These are phyloP conservation scores for Ethmia dodecea DNA, from an alignment of 2,888 invertebrate species.

Conservation along the genomic window DNA sequence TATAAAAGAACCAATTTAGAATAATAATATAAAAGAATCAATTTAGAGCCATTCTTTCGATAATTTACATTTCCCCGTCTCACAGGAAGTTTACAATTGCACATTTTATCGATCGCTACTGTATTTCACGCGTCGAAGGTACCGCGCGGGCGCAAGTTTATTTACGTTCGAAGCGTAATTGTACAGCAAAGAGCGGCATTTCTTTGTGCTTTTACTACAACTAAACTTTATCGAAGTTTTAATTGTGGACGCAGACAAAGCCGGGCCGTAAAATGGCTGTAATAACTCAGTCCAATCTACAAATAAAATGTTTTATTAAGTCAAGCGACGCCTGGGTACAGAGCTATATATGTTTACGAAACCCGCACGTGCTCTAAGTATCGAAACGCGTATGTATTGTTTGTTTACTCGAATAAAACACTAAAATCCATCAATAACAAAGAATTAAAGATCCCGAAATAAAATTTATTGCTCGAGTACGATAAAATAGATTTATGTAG, in stretches of 20 bases:
- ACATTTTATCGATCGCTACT: constrained; percentile 69
- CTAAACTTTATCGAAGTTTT: constrained; percentile 69
- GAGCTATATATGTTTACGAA: constrained; percentile 52
- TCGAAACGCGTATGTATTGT: constrained; percentile 70
- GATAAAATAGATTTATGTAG: constrained; percentile 77
- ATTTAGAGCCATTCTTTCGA: constrained; percentile 66
- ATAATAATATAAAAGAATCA: constrained; percentile 34
- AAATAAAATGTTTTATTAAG: constrained; percentile 70
- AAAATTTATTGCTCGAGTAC: constrained; percentile 75
- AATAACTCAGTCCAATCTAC: constrained; percentile 55
- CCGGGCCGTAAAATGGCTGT: constrained; percentile 52
- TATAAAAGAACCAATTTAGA: no score
- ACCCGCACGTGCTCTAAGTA: constrained; percentile 69
- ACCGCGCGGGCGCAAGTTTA: constrained; percentile 36
- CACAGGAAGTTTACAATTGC: constrained; percentile 71
- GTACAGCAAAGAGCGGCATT: constrained; percentile 64
- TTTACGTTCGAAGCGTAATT: constrained; percentile 60
- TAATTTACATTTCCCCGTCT: constrained; percentile 69
- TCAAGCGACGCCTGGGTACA: constrained; percentile 50
- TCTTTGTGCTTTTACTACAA: constrained; percentile 60
- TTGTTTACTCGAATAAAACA: constrained; percentile 78
- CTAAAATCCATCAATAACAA: constrained; percentile 78
- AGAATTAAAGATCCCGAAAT: constrained; percentile 78
- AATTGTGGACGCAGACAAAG: constrained; percentile 71
- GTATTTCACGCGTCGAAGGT: constrained; percentile 35